These are phyloP conservation scores for Sorex araneus DNA, from an alignment of 2,113 vertebrate species.

Conservation along the genomic window DNA sequence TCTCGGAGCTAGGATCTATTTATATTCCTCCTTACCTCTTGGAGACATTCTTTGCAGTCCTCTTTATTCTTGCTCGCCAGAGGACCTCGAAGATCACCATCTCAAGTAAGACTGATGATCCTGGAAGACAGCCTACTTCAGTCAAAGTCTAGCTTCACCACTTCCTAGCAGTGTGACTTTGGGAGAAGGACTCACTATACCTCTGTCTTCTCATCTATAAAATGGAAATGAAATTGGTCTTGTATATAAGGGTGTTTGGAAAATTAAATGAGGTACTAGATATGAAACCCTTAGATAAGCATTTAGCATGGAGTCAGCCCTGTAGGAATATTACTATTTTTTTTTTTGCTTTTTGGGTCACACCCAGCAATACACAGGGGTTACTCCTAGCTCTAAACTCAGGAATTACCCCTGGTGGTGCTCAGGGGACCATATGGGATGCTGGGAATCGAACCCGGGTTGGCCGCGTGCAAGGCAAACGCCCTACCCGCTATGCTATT, in stretches of 20 bases:
- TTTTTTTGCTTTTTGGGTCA: too few species aligned
- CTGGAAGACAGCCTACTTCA: background rate
- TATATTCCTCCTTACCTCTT: background rate
- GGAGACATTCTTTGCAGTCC: background rate
- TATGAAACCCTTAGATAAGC: background rate
- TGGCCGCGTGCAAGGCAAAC: too few species aligned
- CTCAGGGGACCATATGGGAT: too few species aligned
- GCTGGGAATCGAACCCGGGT: too few species aligned
- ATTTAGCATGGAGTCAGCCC: background rate
- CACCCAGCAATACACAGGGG: too few species aligned
- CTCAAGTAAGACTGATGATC: background rate
- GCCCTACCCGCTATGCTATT: too few species aligned
- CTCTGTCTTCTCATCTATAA: conserved; percentile 60
- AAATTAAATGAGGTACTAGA: conserved; percentile 30
- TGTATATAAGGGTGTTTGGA: background rate
- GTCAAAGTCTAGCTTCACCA: background rate
- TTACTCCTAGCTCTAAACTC: too few species aligned
- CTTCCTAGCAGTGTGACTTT: conserved; percentile 36
- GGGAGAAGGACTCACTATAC: conserved; percentile 40
- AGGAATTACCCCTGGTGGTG: too few species aligned
- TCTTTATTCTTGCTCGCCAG: background rate
- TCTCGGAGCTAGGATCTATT: background rate
- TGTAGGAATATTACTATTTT: background rate
- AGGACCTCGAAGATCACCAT: background rate
- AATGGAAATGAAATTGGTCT: background rate